Evolutionary conservation across 2,888 invertebrate genomes (phyloP), one percentile per base, ranked within the genome.

Genomic region (Neoscelio sp.): DNA sequence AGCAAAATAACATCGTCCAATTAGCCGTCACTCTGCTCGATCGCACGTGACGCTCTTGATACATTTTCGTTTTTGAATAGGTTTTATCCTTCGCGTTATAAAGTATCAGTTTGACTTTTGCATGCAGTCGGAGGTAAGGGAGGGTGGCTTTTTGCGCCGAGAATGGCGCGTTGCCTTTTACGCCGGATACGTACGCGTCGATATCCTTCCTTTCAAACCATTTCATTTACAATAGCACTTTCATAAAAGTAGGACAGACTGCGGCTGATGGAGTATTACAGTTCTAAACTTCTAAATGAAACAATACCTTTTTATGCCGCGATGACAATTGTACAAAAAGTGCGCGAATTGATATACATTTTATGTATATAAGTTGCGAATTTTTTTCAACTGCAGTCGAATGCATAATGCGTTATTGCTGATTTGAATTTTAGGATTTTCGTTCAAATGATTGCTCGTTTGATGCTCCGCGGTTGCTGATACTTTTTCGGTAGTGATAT

Each of bases 201-300:
- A 71, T 80, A 71, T 80, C 76, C 73, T 79, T 79, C 65, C 76
- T 64, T 48, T 73, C 71, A 44, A 20, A 48, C 62, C 46, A 56
- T 78, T 78, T 70, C 62, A 74, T 79, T 79, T 70, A 79, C 70
- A 76, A 80, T 80, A 54, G 60, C 67, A 78, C 60, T 71, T 60
- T 68, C 73, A 68, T 68, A 56, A 73, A 71, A 78, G 33, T 78
- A 60, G 73, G 62, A 54, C 78, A 73, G 46, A 46, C 71, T 10
- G 67, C 33, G 52, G 52, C n/a, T 77, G 65, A 52, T 26, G 60
- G 44, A 38, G 52, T 50, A 64, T 64, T 58, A 67, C 52, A 48
- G 67, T 62, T 67, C 40, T 28, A 50, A 70, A 67, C 71, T 67
- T 78, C 42, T 48, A 44, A 64, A 71, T 44, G 67, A 67, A 73